phyloP scores from a whole-genome alignment of 2,113 vertebrate species.

The Lota lota region DNA sequence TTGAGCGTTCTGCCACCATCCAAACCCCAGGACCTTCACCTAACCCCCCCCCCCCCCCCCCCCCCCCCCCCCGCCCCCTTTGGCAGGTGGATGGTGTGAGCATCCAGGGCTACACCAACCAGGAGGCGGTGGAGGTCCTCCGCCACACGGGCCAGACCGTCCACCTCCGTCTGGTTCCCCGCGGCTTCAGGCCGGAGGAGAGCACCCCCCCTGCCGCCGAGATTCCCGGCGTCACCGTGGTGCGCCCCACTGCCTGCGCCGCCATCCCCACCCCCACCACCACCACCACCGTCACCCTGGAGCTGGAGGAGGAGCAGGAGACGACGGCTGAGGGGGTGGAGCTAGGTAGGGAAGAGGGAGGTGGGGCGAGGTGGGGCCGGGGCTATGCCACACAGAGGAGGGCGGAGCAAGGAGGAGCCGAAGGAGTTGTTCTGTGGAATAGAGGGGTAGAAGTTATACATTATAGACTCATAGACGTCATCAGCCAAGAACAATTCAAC shows the following conservation, averaged over 20 bases:
- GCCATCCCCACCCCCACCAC: conserved; percentile 37
- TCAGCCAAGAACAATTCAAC: too few species aligned
- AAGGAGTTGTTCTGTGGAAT: too few species aligned
- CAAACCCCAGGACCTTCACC: too few species aligned
- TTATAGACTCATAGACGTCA: too few species aligned
- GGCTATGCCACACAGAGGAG: too few species aligned
- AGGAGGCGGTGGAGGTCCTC: conserved; percentile 93
- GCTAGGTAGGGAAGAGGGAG: neutral
- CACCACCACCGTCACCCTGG: conserved; percentile 49
- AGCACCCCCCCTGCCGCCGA: conserved; percentile 29
- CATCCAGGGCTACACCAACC: conserved; percentile 94
- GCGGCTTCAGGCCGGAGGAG: conserved; percentile 77
- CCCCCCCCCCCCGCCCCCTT: conserved; percentile 22
- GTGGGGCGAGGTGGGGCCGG: neutral
- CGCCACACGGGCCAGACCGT: conserved; percentile 89
- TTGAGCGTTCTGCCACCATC: too few species aligned
- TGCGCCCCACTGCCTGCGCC: conserved; percentile 30
- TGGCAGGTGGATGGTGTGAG: conserved; percentile 88
- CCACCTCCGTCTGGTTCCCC: conserved; percentile 83
- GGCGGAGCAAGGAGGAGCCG: too few species aligned
- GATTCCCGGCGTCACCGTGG: conserved; percentile 27
- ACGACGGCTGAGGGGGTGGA: conserved; percentile 24
- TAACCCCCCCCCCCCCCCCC: neutral
- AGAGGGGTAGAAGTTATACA: too few species aligned
- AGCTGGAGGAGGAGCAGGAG: conserved; percentile 56